Evolutionary conservation across 2,797 vertebrate species (phyloP).

Genomic region (Myotis vivesi): DNA sequence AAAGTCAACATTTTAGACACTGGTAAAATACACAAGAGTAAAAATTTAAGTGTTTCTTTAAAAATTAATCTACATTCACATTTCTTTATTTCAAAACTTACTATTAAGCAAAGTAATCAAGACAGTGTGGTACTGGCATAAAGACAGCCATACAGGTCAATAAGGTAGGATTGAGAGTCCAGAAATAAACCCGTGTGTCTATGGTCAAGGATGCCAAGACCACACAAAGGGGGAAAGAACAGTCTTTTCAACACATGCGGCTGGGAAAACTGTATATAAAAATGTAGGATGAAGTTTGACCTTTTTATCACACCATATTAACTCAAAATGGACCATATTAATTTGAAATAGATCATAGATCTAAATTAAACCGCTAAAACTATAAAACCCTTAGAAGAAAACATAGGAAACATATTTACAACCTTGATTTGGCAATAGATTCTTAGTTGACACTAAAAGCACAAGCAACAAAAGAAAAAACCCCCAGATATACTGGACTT

Average conservation of each 20-base stretch:
- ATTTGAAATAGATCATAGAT: not conserved
- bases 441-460: not conserved
- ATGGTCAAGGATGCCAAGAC: not conserved
- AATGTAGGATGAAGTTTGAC: not conserved
- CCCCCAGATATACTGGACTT: not conserved
- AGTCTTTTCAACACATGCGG: not conserved
- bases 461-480: not conserved
- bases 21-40: not conserved
- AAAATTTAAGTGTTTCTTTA: constrained; percentile 25
- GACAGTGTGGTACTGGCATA: not conserved
- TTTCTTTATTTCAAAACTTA: constrained; percentile 1
- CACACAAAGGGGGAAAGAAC: not conserved
- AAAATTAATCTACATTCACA: not conserved
- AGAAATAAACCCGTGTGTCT: not conserved
- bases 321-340: not conserved
- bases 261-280: not conserved
- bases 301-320: not conserved
- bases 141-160: not conserved
- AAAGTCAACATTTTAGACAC: not conserved
- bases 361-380: not conserved
- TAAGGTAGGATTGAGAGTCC: not conserved
- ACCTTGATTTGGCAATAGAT: not conserved
- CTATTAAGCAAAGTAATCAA: not conserved
- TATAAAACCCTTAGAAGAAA: not conserved
- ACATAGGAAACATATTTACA: not conserved